Percentiles rank a stretch among this genome's conserved stretches.
Conservation (phyloP, 2,113 vertebrate genomes). For the Myiopsitta monachus region DNA sequence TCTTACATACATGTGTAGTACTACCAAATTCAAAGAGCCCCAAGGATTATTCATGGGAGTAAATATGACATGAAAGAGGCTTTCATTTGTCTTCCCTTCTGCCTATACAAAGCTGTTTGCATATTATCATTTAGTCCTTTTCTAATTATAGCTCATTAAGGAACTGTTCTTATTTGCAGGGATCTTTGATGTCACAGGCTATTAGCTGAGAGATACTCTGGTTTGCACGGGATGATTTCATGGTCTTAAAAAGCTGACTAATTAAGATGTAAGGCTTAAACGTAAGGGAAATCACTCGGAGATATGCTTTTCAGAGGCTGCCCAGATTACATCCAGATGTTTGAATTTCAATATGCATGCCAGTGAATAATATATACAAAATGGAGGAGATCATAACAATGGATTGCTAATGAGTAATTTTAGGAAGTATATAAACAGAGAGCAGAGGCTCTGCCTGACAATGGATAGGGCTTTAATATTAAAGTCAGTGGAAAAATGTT, state of each 20-base stretch:
- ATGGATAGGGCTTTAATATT: background rate
- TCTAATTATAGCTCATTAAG: slow-evolving; percentile 20
- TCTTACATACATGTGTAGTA: background rate
- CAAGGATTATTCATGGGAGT: background rate
- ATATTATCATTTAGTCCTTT: slow-evolving; percentile 6
- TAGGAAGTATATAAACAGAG: slow-evolving; percentile 49
- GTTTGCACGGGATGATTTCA: slow-evolving; percentile 28
- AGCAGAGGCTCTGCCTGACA: background rate
- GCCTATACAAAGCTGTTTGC: background rate
- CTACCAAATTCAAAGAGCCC: background rate
- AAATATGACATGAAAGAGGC: background rate
- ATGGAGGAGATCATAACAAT: slow-evolving; percentile 59
- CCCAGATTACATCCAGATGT: slow-evolving; percentile 61
- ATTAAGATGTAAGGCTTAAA: slow-evolving; percentile 18
- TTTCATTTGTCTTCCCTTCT: background rate
- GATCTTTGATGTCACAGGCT: background rate
- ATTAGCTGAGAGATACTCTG: background rate
- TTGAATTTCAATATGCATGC: slow-evolving; percentile 44
- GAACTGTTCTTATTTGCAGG: background rate
- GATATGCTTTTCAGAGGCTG: slow-evolving; percentile 17
- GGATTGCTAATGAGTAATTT: slow-evolving; percentile 58
- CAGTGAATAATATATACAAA: slow-evolving; percentile 50
- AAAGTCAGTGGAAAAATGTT: background rate
- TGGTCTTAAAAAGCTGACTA: slow-evolving; percentile 16
- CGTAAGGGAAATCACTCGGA: background rate